Evolutionary conservation across 2,113 vertebrate genomes (phyloP).

Genomic region (Prionailurus bengalensis): DNA sequence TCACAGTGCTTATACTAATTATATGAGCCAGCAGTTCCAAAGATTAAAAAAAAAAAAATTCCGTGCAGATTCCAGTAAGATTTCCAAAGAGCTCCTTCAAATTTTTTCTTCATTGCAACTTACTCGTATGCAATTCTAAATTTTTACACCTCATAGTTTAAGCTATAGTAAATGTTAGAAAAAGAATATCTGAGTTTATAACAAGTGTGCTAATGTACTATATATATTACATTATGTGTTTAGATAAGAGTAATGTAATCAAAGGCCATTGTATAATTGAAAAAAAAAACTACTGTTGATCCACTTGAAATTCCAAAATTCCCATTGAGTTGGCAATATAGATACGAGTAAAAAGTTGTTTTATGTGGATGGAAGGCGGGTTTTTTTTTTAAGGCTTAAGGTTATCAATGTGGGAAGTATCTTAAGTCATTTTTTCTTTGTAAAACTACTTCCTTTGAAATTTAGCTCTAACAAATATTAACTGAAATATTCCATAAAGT

Average conservation of each 20-base stretch:
- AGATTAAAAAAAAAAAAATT: not conserved
- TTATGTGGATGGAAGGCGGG: not conserved
- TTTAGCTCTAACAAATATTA: slow-evolving; percentile 17
- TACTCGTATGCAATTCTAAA: not conserved
- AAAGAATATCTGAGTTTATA: slow-evolving; percentile 17
- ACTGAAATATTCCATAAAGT: not conserved
- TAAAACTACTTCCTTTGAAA: slow-evolving; percentile 43
- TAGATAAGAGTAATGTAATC: not conserved
- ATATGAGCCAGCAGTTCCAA: not conserved
- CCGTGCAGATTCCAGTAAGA: not conserved
- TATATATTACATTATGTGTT: not conserved
- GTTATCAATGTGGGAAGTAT: not conserved
- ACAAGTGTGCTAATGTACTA: not conserved
- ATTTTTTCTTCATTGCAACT: not conserved
- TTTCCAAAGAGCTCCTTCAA: slow-evolving; percentile 4
- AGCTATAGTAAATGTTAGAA: not conserved
- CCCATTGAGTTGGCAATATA: not conserved
- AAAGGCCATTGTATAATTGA: not conserved
- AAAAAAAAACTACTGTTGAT: slow-evolving; percentile 10
- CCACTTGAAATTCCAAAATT: slow-evolving; percentile 25
- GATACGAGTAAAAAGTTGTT: not conserved
- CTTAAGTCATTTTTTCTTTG: not conserved
- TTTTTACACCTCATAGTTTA: not conserved
- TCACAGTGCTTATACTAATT: not conserved
- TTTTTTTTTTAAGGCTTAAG: slow-evolving; percentile 17